Base-by-base conservation (phyloP, 2,113 vertebrate species). In the Saimiri boliviensis region DNA sequence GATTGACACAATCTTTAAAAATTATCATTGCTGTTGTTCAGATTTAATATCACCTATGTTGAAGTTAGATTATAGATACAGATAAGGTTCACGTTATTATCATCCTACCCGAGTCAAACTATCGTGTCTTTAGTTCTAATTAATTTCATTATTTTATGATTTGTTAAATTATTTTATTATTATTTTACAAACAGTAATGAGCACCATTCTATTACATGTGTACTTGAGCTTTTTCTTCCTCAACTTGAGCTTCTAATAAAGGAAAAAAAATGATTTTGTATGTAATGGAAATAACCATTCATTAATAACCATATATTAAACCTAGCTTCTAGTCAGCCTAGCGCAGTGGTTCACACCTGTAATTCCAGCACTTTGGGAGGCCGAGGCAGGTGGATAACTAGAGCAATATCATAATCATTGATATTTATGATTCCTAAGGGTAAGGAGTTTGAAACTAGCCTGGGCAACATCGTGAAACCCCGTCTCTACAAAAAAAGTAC, bases 1-100 rank as follows among this genome's bases (percentile, higher is more conserved):
- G 74, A 97, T 80, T 96, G 80, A 60, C 35, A 89, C 49, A 94
- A 89, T 63, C 40, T 95, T 97, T 93, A 76, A 90, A 91, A 97
- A 90, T 32, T n/a, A 74, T 95, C 93, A 93, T 86, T 89, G 58
- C 10, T 86, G 5, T 89, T 83, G 17, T 90, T 95, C 52, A 92
- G 49, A 56, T 93, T 96, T 88, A 95, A 95, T 66, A 83, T 79
- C 37, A 81, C 49, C 42, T 85, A 73, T 63, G 35, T 86, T 90
- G 58, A 95, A 93, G n/a, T 82, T 90, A 92, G 56, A 85, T 84
- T 85, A 54, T 76, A 79, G 49, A 84, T 86, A 93, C 7, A 96
- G 25, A 84, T 11, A 81, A 12, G 92, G 11, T 76, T 10, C 58
- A 90, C 17, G 71, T 52, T 89, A 86, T 89, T 27, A 89, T 96